Evolutionary conservation across 2,113 vertebrate genomes (phyloP), one percentile per base, ranked within the genome.

Genomic region (Rhombomys opimus): DNA sequence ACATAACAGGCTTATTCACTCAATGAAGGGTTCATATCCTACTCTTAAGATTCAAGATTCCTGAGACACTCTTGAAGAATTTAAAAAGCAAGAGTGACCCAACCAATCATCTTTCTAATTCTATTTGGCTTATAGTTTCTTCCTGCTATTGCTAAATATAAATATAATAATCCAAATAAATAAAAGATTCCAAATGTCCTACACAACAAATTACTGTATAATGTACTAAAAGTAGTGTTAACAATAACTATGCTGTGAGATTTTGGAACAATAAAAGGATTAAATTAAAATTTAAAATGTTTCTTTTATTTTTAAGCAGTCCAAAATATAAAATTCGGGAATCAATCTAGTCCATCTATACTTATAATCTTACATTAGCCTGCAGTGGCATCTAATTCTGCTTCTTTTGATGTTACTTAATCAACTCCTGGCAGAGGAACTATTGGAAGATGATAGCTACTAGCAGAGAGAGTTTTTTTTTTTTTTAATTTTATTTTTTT

Each of bases 241-340:
- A 65, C 30, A 73, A 76, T 76, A 61, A 63, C 35, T 86, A 73
- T 38, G 72, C 80, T 70, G 35, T 92, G n/a, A 92, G 72, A 68
- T 80, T 92, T 94, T 81, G 17, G 80, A 63, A 70, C 68, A 72
- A 22, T 70, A n/a, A 92, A 54, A 88, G 22, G 59, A 7, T 76
- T 50, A 85, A 75, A 87, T 87, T 67, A 87, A 92, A 95, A 81
- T 57, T 94, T 41, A 67, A 94, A 80, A 46, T 46, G 41, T 68
- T 81, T 85, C 61, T 91, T 73, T 95, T 86, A 54, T 54, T 87
- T 97, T 87, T 70, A 93, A 32, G 38, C 41, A 87, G 18, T 20
- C 38, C 87, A 8, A 61, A 70, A 76, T 61, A 76, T 14, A 63
- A 88, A 81, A 76, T 20, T 18, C 72, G 73, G 57, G 46, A 59